Evolutionary conservation across 2,888 invertebrate genomes (phyloP).

Genomic region (Boloria selene): DNA sequence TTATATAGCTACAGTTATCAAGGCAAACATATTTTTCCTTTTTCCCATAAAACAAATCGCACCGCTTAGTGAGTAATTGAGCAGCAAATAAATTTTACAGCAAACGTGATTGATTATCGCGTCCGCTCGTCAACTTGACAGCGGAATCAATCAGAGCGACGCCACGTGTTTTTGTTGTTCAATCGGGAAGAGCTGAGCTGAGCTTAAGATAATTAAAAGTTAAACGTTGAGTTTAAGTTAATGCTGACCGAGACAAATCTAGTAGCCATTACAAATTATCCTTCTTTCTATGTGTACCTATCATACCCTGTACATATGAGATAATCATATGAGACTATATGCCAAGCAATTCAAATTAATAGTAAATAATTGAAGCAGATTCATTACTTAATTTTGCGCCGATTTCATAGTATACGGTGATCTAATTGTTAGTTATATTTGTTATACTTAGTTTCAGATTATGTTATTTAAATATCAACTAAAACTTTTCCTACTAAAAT

Average conservation of each 20-base stretch:
- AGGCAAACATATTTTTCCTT: neutral
- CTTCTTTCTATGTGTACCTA: too few species aligned
- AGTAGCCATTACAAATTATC: neutral
- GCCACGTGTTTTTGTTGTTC: conserved; percentile 34
- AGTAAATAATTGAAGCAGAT: too few species aligned
- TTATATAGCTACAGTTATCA: neutral
- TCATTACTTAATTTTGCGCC: too few species aligned
- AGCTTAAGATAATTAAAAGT: conserved; percentile 16
- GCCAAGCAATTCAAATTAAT: too few species aligned
- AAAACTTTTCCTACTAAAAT: too few species aligned
- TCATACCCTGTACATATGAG: too few species aligned
- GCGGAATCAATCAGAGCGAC: conserved; percentile 35
- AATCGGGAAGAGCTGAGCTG: conserved; percentile 20
- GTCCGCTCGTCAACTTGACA: conserved; percentile 31
- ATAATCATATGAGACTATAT: too few species aligned
- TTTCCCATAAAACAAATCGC: conserved; percentile 20
- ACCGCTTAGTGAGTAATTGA: conserved; percentile 25
- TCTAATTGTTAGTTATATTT: too few species aligned
- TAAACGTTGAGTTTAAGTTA: neutral
- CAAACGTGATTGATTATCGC: conserved; percentile 32
- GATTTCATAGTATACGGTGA: too few species aligned
- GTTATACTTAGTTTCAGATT: too few species aligned
- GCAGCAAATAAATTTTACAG: conserved; percentile 22
- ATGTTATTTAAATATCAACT: too few species aligned
- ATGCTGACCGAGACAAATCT: neutral